Evolutionary conservation across 2,888 invertebrate species (phyloP), one percentile per base, ranked within the genome.

Genomic region (Flexamia atlantica): DNA sequence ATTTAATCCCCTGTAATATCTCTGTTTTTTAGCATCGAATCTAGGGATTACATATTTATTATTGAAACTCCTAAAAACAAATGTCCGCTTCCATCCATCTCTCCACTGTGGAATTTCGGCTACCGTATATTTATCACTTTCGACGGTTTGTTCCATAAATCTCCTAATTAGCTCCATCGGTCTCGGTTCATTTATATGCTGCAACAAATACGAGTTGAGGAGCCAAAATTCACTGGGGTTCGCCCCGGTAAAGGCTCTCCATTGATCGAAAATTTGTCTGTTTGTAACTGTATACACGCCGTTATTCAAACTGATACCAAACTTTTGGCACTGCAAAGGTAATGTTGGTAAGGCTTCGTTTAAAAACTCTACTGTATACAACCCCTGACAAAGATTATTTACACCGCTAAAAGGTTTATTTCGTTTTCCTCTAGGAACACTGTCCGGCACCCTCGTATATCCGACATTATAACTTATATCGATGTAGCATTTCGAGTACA

Each of bases 381-480:
- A 28, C 2, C 28, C 28, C 30, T 79, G 79, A 25, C 30, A 25
- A 1, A 20, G n/a, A 50, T 42, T 42, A 12, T 42, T 42, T 10
- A 2, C 57, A n/a, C n/a, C n/a, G 14, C 12, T 20, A 20, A 50
- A 79, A 17, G 1, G 53, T 79, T 53, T 53, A 10, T 23, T 23
- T 20, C 72, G 40, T 12, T 17, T 2, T 12, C 79, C 57, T 12
- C 4, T 28, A 4, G 79, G 53, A 1, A 50, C 10, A 17, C 53
- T 28, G 28, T 79, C 53, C 0, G 79, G 79, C 23, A 79, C 30
- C 3, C 12, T 23, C 1, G 14, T 14, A 20, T 30, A 79, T 14
- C 23, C 28, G 17, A 28, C 30, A n/a, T 57, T 57, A 53, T 79
- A 79, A 50, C 53, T 57, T 4, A 79, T 79, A 23, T 76, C 76